These are phyloP conservation scores for Eilema griseolum DNA, from an alignment of 2,888 invertebrate species.

Conservation along the genomic window DNA sequence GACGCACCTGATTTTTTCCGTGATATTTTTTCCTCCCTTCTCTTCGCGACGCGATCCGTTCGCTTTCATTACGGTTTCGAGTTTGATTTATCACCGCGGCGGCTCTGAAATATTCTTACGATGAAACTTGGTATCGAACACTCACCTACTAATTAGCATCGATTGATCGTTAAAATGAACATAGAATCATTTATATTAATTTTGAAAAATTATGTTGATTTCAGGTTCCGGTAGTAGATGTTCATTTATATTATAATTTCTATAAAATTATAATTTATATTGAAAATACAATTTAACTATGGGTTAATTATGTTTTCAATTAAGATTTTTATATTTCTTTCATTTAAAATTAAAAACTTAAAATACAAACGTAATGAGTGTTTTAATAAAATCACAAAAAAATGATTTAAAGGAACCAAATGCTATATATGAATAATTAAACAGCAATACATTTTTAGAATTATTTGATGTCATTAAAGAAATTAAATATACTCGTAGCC, in stretches of 20 bases:
- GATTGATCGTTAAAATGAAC: conserved; percentile 68
- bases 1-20: conserved; percentile 87
- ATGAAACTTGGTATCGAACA: conserved; percentile 82
- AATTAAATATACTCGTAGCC: conserved; percentile 46
- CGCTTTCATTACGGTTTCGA: conserved; percentile 87
- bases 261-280: neutral
- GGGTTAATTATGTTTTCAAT: neutral
- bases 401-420: neutral
- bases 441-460: conserved; percentile 19
- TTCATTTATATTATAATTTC: neutral
- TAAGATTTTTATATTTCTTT: neutral
- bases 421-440: neutral
- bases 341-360: neutral
- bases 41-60: conserved; percentile 87
- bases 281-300: neutral
- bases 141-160: conserved; percentile 84
- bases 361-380: neutral
- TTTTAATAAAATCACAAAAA: neutral
- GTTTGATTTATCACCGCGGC: conserved; percentile 87
- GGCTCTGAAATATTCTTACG: conserved; percentile 84
- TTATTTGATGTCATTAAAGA: conserved; percentile 34
- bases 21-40: conserved; percentile 87
- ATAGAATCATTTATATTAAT: conserved; percentile 22
- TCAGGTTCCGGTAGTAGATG: neutral
- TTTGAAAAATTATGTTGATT: neutral